Evolutionary conservation across 2,113 vertebrate genomes (phyloP), one percentile per base, ranked within the genome.

Genomic region (Callithrix jacchus): DNA sequence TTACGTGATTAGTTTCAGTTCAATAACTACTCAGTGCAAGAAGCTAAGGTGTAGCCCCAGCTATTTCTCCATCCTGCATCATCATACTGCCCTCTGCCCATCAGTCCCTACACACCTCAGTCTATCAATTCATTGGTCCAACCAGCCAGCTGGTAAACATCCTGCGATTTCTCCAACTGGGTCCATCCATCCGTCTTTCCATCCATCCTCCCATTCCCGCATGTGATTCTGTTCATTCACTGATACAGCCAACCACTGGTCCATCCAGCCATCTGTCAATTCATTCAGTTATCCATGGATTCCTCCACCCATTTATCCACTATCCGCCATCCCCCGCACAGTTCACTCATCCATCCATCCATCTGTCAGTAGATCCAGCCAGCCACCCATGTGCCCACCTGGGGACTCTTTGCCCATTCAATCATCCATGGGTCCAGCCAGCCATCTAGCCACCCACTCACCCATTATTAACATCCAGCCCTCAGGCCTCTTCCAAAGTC

Each of bases 241-340:
- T 18, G 25, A 82, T 21, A 32, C 42, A 40, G 32, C 35, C 64
- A 42, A 5, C 13, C 25, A 35, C 16, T 87, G 32, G 1, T 5
- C 0, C 52, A 35, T 4, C 6, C 8, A 23, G 12, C 0, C 27
- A 47, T 35, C 52, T 56, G 37, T 42, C 18, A 1, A 0, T 25
- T 13, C 25, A 9, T 1, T 54, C 42, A 18, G 6, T 0, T 37
- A 16, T 14, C 61, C 40, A 3, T 1, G 5, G 23, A 12, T 18
- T 68, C 66, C 30, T 35, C 66, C 32, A 68, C 66, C 70, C 32
- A 16, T 18, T 0, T 40, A 40, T 27, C 16, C 25, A 3, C 37
- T 27, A 9, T 30, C 68, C 37, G 13, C 79, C 42, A 5, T 6
- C 61, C 61, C 4, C 17, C 18, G 6, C 42, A 11, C 5, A 10